Evolutionary conservation across 2,888 invertebrate genomes (phyloP).

Genomic region (Loripinus fragilis): DNA sequence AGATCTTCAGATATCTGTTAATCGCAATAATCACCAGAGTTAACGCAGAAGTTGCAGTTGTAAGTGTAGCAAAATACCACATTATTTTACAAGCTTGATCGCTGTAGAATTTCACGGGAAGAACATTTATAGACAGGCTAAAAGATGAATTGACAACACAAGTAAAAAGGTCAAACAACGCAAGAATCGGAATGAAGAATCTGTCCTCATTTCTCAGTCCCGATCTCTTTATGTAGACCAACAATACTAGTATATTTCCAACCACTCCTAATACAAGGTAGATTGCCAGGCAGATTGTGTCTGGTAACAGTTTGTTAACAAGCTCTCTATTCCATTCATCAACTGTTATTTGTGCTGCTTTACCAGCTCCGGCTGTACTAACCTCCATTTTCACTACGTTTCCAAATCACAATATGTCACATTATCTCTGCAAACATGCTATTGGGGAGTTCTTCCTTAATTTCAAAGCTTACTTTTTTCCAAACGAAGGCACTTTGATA

Average conservation of each 20-base stretch:
- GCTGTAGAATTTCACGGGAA: conserved; percentile 21
- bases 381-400: too few species aligned
- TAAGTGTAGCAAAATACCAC: not conserved
- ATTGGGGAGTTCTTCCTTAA: too few species aligned
- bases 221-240: conserved; percentile 2
- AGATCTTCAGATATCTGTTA: conserved; percentile 26
- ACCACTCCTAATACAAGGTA: conserved; percentile 24
- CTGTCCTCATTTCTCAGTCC: conserved; percentile 25
- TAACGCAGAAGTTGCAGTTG: not conserved
- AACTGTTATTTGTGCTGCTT: too few species aligned
- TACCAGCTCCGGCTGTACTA: too few species aligned
- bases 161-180: conserved; percentile 25
- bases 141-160: conserved; percentile 7
- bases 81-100: conserved; percentile 20
- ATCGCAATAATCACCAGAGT: conserved; percentile 27
- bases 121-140: conserved; percentile 10
- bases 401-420: too few species aligned
- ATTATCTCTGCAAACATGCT: too few species aligned
- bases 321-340: conserved; percentile 21
- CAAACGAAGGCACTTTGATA: too few species aligned
- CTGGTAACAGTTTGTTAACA: not conserved
- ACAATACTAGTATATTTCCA: conserved; percentile 30
- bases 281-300: not conserved
- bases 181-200: conserved; percentile 37
- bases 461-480: too few species aligned